Evolutionary conservation across 2,113 vertebrate genomes (phyloP).

Genomic region (Urocolius indicus): DNA sequence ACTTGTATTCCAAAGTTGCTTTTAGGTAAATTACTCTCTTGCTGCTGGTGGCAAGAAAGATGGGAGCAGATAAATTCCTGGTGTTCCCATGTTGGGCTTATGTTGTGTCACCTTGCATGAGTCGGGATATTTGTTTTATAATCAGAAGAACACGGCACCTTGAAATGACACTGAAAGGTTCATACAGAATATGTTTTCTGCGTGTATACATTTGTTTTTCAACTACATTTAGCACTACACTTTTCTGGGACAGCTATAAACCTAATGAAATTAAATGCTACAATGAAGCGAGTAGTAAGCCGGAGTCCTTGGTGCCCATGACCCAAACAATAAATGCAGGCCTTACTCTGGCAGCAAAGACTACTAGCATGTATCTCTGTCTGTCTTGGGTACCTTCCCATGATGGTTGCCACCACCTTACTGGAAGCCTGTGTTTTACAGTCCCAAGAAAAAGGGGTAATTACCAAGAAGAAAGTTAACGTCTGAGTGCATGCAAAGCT

Average conservation of each 20-base stretch:
- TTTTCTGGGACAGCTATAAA: background rate
- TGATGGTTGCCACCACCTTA: background rate
- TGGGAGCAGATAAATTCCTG: background rate
- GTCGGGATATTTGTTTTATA: background rate
- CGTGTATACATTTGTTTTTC: background rate
- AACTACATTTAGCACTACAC: background rate
- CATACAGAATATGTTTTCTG: background rate
- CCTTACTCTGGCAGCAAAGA: background rate
- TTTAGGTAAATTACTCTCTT: background rate
- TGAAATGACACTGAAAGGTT: background rate
- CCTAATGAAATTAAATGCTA: background rate
- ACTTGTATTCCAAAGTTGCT: slow-evolving; percentile 1
- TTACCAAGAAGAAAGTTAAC: background rate
- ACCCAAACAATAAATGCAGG: fast-evolving
- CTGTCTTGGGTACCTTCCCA: background rate
- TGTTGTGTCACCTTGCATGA: background rate
- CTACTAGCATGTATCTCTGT: background rate
- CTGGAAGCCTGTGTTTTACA: background rate
- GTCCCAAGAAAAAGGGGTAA: too few relatives aligned
- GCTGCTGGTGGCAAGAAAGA: background rate
- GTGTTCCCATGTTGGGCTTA: background rate
- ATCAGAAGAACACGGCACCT: background rate
- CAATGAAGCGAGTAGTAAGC: background rate
- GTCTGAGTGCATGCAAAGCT: background rate
- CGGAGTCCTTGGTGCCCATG: background rate